Base-by-base conservation (phyloP, 2,113 vertebrate genomes). In the Tachysurus vachellii region DNA sequence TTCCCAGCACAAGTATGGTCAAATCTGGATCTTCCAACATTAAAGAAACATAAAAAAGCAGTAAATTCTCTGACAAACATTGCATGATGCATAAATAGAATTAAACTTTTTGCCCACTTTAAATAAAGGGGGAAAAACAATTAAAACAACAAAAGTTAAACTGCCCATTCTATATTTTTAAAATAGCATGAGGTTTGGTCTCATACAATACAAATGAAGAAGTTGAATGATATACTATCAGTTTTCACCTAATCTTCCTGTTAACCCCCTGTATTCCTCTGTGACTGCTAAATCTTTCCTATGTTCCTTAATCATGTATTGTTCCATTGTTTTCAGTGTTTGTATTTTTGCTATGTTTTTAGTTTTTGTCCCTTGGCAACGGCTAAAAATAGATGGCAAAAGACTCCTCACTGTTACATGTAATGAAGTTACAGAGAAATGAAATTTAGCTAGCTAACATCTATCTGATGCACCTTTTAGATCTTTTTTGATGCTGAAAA, bases 311-410 rank as follows among this genome's bases (percentile, higher is more conserved):
- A 76, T 53, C 12, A 76, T 50, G 73, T n/a, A n/a, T 76, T 76
- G 73, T 76, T 76, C 73, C 23, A 76, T 76, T 76, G 73, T 76
- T 76, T 76, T 53, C 23, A n/a, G 73, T 50, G 23, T 75, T 42
- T 50, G 36, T 44, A 2, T 44, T 23, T 16, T 76, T 50, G 71
- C 44, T 50, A 53, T 53, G 44, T 53, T 50, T 50, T 50, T 23
- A n/a, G 50, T 76, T 11, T 14, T 50, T 76, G 47, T 9, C n/a
- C 44, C 44, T n/a, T 76, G 73, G 23, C 73, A n/a, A n/a, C 73
- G 50, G 11, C 4, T 76, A 76, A 76, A 76, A n/a, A 13, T 50
- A 0, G 12, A 14, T 73, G 10, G 10, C 36, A 44, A 47, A 73
- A 73, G 42, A 73, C 42, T 11, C 23, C 44, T n/a, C 23, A 76